These are phyloP conservation scores for Notechis scutatus DNA, from an alignment of 2,113 vertebrate genomes.

Conservation along the genomic window DNA sequence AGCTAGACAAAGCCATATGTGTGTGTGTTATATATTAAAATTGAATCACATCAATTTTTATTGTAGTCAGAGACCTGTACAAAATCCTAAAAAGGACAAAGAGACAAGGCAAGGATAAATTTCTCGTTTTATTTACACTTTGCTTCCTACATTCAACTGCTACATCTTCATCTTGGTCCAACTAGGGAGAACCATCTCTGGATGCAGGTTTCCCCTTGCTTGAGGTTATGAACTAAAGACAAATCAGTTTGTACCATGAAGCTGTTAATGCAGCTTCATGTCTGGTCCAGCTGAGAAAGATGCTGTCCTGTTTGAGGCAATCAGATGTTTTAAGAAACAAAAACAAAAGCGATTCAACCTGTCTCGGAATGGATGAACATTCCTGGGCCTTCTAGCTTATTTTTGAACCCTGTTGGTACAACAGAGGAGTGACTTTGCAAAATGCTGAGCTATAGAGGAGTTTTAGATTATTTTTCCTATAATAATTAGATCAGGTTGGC, in stretches of 20 bases:
- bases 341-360: background rate
- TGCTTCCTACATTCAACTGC: background rate
- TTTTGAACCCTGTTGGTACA: background rate
- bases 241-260: background rate
- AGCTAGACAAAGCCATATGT: background rate
- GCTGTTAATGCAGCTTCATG: background rate
- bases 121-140: background rate
- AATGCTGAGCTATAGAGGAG: background rate
- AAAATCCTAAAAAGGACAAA: background rate
- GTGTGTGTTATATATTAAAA: background rate
- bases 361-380: background rate
- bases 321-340: background rate
- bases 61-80: background rate
- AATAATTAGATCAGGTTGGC: background rate
- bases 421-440: background rate
- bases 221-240: background rate
- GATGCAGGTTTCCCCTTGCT: background rate
- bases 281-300: background rate
- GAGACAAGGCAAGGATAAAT: background rate
- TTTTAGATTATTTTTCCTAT: background rate
- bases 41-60: background rate
- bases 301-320: background rate
- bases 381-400: background rate
- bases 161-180: background rate
- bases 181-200: background rate